These are phyloP conservation scores for Margarornis squamiger DNA, from an alignment of 2,797 vertebrate species.

Conservation along the genomic window DNA sequence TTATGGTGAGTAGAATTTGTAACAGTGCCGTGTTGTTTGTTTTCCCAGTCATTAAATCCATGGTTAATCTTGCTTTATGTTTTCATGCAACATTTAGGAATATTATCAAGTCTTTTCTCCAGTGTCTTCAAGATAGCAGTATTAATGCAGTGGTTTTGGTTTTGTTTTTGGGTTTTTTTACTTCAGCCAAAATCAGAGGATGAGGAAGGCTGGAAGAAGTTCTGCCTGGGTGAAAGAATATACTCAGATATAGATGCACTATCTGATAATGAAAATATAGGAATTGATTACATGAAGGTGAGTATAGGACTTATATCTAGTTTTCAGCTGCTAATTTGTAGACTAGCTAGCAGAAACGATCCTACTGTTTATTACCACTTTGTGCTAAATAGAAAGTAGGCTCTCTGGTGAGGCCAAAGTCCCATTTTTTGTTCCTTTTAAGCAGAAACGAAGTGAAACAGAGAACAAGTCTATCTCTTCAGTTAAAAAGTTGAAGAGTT, in stretches of 20 bases:
- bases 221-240: slow-evolving; percentile 87
- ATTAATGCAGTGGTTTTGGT: neutral
- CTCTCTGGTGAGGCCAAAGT: neutral
- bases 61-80: neutral
- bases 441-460: neutral
- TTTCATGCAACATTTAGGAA: neutral
- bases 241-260: slow-evolving; percentile 71
- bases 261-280: slow-evolving; percentile 74
- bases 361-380: neutral
- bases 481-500: neutral
- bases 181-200: slow-evolving; percentile 79
- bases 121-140: neutral
- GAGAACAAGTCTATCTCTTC: neutral
- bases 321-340: neutral
- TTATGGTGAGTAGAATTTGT: slow-evolving; percentile 82
- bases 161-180: slow-evolving; percentile 3
- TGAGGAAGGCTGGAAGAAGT: slow-evolving; percentile 84
- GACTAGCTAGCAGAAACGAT: neutral
- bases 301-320: neutral
- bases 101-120: neutral
- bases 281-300: slow-evolving; percentile 91
- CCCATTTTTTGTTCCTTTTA: neutral
- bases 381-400: neutral
- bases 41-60: neutral
- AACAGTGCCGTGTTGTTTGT: neutral